Base-by-base conservation (phyloP, 2,888 invertebrate species). In the Argyresthia albistria region DNA sequence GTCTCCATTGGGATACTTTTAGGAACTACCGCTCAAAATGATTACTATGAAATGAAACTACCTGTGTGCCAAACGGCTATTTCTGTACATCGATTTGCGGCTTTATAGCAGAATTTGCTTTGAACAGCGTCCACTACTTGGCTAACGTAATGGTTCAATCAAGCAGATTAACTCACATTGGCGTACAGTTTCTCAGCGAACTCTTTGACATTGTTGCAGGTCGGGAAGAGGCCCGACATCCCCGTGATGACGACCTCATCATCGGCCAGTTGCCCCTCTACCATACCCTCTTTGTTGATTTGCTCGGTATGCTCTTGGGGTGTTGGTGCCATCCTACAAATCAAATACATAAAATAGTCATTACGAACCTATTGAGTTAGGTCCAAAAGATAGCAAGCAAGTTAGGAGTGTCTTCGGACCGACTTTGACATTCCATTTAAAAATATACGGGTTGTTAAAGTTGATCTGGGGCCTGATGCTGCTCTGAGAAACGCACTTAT, bases 161-260 rank as follows among this genome's bases (percentile, higher is more conserved):
- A 25, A 25, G 25, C 25, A 25, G 25, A 25, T 25, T 25, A 25
- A 25, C 25, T 25, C 25, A 25, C 25, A 6, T 25, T 83, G 57
- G 89, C 87, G 43, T 89, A 88, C 8, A 93, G 80, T 66, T 91
- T 88, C 53, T 91, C 78, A 51, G 71, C 69, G 55, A 92, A 91
- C 67, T 92, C 91, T 35, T 76, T 70, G 53, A 92, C 76, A 67
- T 89, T 91, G 51, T 88, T 82, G 2, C 90, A 91, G 61, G 90
- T 90, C 3, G 93, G 93, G 64, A 92, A 89, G 55, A 90, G 72
- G 11, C 89, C 89, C 0, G 89, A 67, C 60, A 90, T 82, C 45
- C 90, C 90, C 10, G 83, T 73, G 52, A 90, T 89, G 35, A 90
- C 89, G 56, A 90, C 72, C 56, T 87, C 84, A 7, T 66, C 80